A percentile compares a stretch with the other conserved stretches of the same genome.
Conservation (phyloP, 2,797 vertebrate genomes). For the Distichodus sexfasciatus region DNA sequence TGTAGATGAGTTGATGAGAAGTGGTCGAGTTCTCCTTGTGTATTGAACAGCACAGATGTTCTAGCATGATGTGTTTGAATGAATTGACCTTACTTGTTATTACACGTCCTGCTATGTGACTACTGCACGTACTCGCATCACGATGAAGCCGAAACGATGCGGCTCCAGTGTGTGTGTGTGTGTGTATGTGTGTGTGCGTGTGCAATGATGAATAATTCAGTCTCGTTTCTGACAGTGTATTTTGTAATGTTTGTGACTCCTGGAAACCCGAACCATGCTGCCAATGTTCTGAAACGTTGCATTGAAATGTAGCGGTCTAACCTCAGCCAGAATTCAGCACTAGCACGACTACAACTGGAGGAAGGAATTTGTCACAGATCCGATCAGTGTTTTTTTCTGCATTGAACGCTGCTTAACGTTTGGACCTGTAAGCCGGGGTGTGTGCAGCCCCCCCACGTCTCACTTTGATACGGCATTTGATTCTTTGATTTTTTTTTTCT, state of each 20-base stretch:
- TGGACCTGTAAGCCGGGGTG: constrained; percentile 52
- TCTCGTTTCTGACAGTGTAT: not conserved
- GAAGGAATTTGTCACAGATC: too few relatives aligned
- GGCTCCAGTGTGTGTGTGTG: not conserved
- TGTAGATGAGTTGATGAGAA: too few relatives aligned
- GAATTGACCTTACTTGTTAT: too few relatives aligned
- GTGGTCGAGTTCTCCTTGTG: too few relatives aligned
- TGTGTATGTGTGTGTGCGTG: constrained; percentile 1
- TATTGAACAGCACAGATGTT: too few relatives aligned
- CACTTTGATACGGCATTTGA: constrained; percentile 47
- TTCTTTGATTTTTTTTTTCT: constrained; percentile 67
- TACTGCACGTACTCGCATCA: too few relatives aligned
- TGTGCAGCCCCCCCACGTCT: constrained; percentile 43
- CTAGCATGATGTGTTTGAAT: too few relatives aligned
- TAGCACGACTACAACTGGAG: too few relatives aligned
- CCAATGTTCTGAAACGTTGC: not conserved
- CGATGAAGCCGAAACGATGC: not conserved
- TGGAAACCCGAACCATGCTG: not conserved
- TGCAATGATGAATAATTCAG: not conserved
- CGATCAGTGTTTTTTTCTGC: not conserved
- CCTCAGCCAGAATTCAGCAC: too few relatives aligned
- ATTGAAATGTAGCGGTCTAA: not conserved
- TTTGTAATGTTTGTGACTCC: constrained; percentile 11
- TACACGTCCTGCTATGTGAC: too few relatives aligned
- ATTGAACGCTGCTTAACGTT: constrained; percentile 52